Evolutionary conservation across 2,888 invertebrate species (phyloP).

Genomic region (Cylloceria caligata): DNA sequence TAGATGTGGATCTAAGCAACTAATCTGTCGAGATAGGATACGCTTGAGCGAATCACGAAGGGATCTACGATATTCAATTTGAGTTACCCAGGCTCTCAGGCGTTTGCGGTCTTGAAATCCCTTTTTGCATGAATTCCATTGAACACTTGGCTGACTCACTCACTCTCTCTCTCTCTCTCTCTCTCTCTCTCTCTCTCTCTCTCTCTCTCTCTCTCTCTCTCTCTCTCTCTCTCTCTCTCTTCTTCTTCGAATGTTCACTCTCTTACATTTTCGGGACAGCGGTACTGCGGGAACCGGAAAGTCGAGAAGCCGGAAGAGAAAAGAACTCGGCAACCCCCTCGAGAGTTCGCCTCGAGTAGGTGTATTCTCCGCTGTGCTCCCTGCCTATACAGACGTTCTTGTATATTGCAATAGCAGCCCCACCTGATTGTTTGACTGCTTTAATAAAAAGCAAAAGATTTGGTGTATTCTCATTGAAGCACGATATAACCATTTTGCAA

Average conservation of each 20-base stretch:
- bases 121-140: conserved; percentile 68
- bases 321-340: conserved; percentile 23
- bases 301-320: conserved; percentile 23
- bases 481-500: conserved; percentile 19
- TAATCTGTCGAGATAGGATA: conserved; percentile 40
- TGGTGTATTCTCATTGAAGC: neutral
- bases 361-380: conserved; percentile 5
- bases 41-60: conserved; percentile 38
- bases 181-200: no score
- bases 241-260: conserved; percentile 35
- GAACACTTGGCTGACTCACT: conserved; percentile 61
- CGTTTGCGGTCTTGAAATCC: conserved; percentile 51
- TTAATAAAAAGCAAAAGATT: conserved; percentile 9
- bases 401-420: conserved; percentile 17
- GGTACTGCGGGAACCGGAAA: conserved; percentile 2
- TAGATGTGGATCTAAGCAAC: neutral
- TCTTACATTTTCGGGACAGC: conserved; percentile 6
- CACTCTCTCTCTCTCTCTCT: no score
- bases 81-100: conserved; percentile 42
- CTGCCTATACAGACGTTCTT: conserved; percentile 22
- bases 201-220: no score
- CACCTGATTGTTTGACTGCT: conserved; percentile 29
- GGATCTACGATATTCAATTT: conserved; percentile 65
- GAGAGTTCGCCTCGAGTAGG: conserved; percentile 31
- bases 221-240: no score